Evolutionary conservation across 1,140 invertebrate species (phyloP).

Genomic region (Charaxes varanes): DNA sequence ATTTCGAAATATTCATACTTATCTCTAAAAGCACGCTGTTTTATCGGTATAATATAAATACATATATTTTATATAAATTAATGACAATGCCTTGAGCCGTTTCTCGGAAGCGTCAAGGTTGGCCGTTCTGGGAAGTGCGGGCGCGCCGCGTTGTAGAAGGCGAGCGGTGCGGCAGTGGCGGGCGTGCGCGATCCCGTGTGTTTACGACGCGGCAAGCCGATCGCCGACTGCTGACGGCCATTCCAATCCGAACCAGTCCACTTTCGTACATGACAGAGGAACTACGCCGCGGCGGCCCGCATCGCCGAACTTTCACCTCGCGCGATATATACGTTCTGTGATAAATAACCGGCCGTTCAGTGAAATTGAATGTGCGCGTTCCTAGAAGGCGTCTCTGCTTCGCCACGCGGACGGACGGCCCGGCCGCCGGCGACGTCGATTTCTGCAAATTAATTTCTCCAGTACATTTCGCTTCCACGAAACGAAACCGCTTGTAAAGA

Average conservation of each 20-base stretch:
- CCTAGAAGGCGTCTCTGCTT: constrained; percentile 59
- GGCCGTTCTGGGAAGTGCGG: constrained; percentile 59
- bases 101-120: constrained; percentile 66
- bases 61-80: constrained; percentile 66
- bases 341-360: constrained; percentile 57
- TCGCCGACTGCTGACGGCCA: constrained; percentile 6
- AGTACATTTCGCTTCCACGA: constrained; percentile 60
- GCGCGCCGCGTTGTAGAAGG: constrained; percentile 30
- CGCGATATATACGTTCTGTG: constrained; percentile 54
- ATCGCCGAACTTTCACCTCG: constrained; percentile 63
- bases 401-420: constrained; percentile 41
- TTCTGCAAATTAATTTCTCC: constrained; percentile 72
- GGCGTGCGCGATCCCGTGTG: constrained; percentile 9
- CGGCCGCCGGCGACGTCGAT: constrained; percentile 43
- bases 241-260: constrained; percentile 35
- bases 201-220: constrained; percentile 11
- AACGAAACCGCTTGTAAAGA: constrained; percentile 69
- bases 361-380: constrained; percentile 68
- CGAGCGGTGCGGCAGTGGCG: too few relatives aligned
- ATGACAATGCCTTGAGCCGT: constrained; percentile 64
- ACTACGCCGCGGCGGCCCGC: constrained; percentile 30
- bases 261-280: constrained; percentile 42
- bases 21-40: too few relatives aligned
- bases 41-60: too few relatives aligned
- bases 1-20: too few relatives aligned